phyloP scores from a whole-genome alignment of 2,113 vertebrate genomes.

The Dasypus novemcinctus region DNA sequence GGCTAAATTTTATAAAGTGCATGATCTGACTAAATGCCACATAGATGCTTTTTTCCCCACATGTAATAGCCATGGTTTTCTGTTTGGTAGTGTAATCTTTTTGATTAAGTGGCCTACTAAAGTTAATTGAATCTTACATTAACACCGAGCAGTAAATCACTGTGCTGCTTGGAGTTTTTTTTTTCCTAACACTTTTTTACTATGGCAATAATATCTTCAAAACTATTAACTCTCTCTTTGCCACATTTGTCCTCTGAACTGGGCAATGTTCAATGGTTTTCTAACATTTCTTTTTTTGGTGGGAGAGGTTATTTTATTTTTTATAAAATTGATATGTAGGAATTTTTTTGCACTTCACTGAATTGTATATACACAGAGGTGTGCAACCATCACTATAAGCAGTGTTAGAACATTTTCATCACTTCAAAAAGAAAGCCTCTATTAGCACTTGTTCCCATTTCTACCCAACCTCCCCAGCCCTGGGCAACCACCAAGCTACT shows the following conservation, averaged over 20 bases:
- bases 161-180: slow-evolving; percentile 29
- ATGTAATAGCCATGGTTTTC: slow-evolving; percentile 47
- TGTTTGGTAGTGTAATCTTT: slow-evolving; percentile 64
- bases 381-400: neutral
- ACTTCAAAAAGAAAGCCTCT: neutral
- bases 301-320: neutral
- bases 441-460: neutral
- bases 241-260: neutral
- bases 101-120: slow-evolving; percentile 73
- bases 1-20: slow-evolving; percentile 32
- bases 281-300: neutral
- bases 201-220: slow-evolving; percentile 53
- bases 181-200: slow-evolving; percentile 49
- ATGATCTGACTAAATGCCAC: slow-evolving; percentile 26
- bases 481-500: neutral
- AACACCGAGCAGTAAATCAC: slow-evolving; percentile 74
- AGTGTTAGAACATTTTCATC: neutral
- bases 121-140: slow-evolving; percentile 79
- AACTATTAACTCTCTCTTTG: slow-evolving; percentile 39
- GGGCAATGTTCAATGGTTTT: neutral
- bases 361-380: neutral
- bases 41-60: slow-evolving; percentile 1
- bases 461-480: no score
- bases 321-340: neutral
- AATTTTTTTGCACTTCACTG: neutral